Percentiles rank a stretch among this genome's conserved stretches.
Evolutionary conservation across 1,140 invertebrate genomes (phyloP).

Genomic region (Cyrtorhinus lividipennis): DNA sequence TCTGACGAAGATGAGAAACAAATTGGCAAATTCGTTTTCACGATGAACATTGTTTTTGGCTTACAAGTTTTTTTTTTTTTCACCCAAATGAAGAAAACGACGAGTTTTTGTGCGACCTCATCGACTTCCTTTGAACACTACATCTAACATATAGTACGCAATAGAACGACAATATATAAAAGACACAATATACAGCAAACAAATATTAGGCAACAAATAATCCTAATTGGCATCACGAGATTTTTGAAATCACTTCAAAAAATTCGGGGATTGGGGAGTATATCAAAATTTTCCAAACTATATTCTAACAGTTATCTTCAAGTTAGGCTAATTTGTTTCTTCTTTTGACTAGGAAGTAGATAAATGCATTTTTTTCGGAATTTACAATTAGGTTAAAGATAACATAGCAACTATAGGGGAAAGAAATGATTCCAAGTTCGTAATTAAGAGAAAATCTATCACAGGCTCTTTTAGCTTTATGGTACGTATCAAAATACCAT

Average conservation of each 20-base stretch:
- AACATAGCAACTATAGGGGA: not conserved
- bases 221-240: not conserved
- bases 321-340: not conserved
- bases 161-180: not conserved
- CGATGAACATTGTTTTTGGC: not conserved
- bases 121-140: not conserved
- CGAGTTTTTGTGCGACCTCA: not conserved
- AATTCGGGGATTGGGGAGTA: not conserved
- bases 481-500: not conserved
- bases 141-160: not conserved
- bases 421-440: not conserved
- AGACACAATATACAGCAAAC: not conserved
- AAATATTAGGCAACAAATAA: not conserved
- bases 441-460: not conserved
- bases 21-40: not conserved
- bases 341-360: not conserved
- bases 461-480: conserved; percentile 3
- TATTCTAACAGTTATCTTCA: not conserved
- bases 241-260: not conserved
- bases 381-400: not conserved
- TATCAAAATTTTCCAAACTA: not conserved
- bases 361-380: not conserved
- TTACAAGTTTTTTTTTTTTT: not conserved
- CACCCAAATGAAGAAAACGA: too few species aligned
- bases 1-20: not conserved